Evolutionary conservation across 2,888 invertebrate species (phyloP).

Genomic region (Diogma glabrata): DNA sequence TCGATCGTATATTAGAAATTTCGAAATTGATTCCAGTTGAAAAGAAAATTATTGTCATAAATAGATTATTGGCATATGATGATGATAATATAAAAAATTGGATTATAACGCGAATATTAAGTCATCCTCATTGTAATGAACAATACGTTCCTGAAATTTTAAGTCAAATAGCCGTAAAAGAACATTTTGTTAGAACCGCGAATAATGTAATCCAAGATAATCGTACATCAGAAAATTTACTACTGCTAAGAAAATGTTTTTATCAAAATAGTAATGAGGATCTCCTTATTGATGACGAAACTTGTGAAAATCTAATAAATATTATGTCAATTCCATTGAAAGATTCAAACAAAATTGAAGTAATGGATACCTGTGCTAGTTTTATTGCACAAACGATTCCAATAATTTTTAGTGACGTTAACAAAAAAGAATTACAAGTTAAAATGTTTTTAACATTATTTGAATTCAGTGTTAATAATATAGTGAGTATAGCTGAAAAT

Average conservation of each 20-base stretch:
- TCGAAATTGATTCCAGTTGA: conserved; percentile 41
- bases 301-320: conserved; percentile 30
- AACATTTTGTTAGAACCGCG: conserved; percentile 27
- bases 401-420: conserved; percentile 38
- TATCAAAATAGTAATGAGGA: conserved; percentile 34
- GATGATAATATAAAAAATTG: conserved; percentile 26
- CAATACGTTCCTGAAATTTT: conserved; percentile 28
- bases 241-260: conserved; percentile 34
- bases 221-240: conserved; percentile 27
- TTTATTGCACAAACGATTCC: conserved; percentile 42
- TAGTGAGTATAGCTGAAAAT: conserved; percentile 18
- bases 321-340: conserved; percentile 27
- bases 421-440: conserved; percentile 32
- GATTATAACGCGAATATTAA: conserved; percentile 30
- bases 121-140: conserved; percentile 32
- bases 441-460: conserved; percentile 39
- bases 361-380: conserved; percentile 40
- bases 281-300: conserved; percentile 28
- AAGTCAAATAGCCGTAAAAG: conserved; percentile 23
- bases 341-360: conserved; percentile 21
- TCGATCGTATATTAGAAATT: conserved; percentile 52
- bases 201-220: conserved; percentile 25
- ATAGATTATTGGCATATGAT: conserved; percentile 33
- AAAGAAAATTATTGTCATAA: conserved; percentile 44
- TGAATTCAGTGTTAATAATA: conserved; percentile 35